Percentiles rank a stretch among this genome's conserved stretches.
These are phyloP conservation scores for Heliconius melpomene DNA, from an alignment of 1,140 invertebrate genomes.

Conservation along the genomic window DNA sequence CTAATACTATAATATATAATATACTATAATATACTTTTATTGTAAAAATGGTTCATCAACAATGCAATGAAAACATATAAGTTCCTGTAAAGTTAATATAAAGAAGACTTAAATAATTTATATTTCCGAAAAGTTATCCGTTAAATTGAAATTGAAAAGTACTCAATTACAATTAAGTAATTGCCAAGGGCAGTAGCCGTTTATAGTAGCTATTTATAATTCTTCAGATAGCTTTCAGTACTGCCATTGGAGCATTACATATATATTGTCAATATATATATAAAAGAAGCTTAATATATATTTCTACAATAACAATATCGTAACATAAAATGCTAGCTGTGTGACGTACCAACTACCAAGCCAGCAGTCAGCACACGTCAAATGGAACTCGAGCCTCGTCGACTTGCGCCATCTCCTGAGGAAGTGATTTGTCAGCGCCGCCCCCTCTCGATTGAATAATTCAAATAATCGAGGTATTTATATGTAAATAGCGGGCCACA, in stretches of 20 bases:
- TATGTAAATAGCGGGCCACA: slow-evolving; percentile 79
- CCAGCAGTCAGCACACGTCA: slow-evolving; percentile 60
- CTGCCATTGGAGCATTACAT: neutral
- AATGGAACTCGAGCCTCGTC: slow-evolving; percentile 64
- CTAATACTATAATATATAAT: no score
- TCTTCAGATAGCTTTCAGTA: neutral
- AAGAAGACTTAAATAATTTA: no score
- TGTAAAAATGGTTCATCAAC: no score
- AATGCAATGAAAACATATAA: no score
- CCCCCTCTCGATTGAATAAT: slow-evolving; percentile 82
- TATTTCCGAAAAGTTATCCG: no score
- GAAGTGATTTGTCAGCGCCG: slow-evolving; percentile 80
- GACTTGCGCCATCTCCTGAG: slow-evolving; percentile 77
- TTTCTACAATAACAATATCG: neutral
- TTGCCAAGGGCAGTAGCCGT: no score
- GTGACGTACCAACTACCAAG: slow-evolving; percentile 13
- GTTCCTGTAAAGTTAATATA: no score
- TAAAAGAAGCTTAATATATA: neutral
- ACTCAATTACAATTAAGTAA: no score
- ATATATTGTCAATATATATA: neutral
- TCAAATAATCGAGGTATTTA: slow-evolving; percentile 82
- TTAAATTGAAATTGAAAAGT: no score
- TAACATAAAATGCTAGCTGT: slow-evolving; percentile 37
- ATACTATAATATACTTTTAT: no score
- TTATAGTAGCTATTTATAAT: neutral